A percentile compares a stretch with the other conserved stretches of the same genome.
Evolutionary conservation across 1,140 invertebrate species (phyloP).

Genomic region (Sinonovacula constricta): DNA sequence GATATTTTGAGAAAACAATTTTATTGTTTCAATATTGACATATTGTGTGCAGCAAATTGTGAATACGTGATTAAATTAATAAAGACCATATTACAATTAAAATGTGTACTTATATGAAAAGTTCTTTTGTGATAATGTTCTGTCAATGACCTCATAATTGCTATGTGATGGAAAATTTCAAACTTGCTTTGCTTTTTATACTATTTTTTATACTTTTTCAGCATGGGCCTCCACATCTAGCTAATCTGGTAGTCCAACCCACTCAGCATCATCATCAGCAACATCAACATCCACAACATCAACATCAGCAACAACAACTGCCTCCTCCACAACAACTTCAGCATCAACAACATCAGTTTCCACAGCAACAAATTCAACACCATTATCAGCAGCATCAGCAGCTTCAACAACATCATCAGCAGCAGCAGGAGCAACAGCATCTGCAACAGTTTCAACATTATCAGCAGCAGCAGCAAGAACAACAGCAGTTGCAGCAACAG

Average conservation of each 20-base stretch:
- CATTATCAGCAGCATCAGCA: slow-evolving; percentile 3
- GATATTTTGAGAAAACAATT: too few species aligned
- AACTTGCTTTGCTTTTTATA: too few species aligned
- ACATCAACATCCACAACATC: background rate
- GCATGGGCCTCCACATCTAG: slow-evolving; percentile 76
- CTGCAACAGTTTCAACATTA: slow-evolving; percentile 29
- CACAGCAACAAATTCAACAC: background rate
- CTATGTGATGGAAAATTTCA: too few species aligned
- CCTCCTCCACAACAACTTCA: background rate
- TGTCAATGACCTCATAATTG: too few species aligned
- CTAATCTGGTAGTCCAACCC: slow-evolving; percentile 68
- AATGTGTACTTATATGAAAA: too few species aligned
- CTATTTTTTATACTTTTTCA: too few species aligned
- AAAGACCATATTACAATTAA: too few species aligned
- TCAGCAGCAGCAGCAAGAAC: slow-evolving; percentile 20
- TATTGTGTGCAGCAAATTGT: too few species aligned
- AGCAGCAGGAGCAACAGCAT: background rate
- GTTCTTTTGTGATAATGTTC: too few species aligned
- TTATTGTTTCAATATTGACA: too few species aligned
- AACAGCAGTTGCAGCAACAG: slow-evolving; percentile 29
- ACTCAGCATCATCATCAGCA: slow-evolving; percentile 26
- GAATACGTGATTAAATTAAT: too few species aligned
- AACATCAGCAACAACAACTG: background rate
- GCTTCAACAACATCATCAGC: slow-evolving; percentile 26
- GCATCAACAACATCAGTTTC: background rate